Base-by-base conservation (phyloP, 2,113 vertebrate genomes). In the Thymallus thymallus region DNA sequence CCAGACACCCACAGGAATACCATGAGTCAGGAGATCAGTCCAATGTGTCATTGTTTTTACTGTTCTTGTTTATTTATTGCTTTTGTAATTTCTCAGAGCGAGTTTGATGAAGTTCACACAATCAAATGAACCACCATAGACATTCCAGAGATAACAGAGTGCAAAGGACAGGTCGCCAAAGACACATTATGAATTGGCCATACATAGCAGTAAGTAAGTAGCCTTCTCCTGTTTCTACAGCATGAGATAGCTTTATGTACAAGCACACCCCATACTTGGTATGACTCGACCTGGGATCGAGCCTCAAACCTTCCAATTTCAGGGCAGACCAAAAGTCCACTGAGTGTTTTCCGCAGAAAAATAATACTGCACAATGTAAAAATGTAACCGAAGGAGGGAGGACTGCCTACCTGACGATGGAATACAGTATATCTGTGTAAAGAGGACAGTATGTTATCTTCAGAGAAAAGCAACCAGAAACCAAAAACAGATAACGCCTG, bases 11-110 rank as follows among this genome's bases (percentile, higher is more conserved):
- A 73, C 60, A 29, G 13, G 29, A 16, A 22, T 65, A 6, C 20
- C 69, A 60, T 24, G 22, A 79, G 80, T 76, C 79, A 84, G 72
- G 63, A 18, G 55, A 72, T 35, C 58, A 72, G 73, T 62, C 65
- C 26, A 60, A 56, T 69, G 48, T 68, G 35, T 46, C 30, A 45
- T 45, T 41, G 41, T 67, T 41, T 41, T 41, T n/a, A n/a, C n/a
- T n/a, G n/a, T n/a, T n/a, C n/a, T n/a, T n/a, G n/a, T n/a, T n/a
- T n/a, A n/a, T n/a, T n/a, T n/a, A n/a, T n/a, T n/a, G n/a, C n/a
- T n/a, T n/a, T n/a, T n/a, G n/a, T n/a, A n/a, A 45, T 51, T 51
- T 51, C 3, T 16, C 13, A 4, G 12, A 14, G 48, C 6, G 48
- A 16, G 48, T 18, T 13, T 51, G 48, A 51, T 51, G 46, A 13